phyloP scores from a whole-genome alignment of 2,797 vertebrate genomes.

The Myotis vivesi region DNA sequence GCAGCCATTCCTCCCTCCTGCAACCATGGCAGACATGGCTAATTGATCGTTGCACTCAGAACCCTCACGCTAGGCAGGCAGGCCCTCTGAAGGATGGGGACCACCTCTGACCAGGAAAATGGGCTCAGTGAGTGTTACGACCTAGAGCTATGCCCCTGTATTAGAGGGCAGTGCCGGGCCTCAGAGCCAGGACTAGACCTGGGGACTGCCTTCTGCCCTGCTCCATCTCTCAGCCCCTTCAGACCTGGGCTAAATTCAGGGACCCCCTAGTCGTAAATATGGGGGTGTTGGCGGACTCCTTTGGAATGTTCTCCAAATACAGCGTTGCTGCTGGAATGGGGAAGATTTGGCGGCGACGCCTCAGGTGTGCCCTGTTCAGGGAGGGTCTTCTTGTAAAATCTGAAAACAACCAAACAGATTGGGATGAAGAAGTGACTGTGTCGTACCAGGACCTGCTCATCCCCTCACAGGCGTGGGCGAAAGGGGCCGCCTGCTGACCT shows the following conservation, averaged over 20 bases:
- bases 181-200: not conserved
- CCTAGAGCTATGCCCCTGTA: not conserved
- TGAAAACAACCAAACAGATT: not conserved
- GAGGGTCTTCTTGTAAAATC: not conserved
- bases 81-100: not conserved
- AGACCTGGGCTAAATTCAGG: not conserved
- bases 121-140: rapidly evolving
- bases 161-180: not conserved
- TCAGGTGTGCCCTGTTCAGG: not conserved
- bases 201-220: not conserved
- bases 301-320: not conserved
- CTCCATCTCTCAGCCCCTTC: not conserved
- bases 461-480: not conserved
- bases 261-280: not conserved
- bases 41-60: not conserved
- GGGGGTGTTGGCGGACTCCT: no score
- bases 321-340: rapidly evolving
- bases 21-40: not conserved
- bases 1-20: not conserved
- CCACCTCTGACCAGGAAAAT: not conserved
- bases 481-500: not conserved
- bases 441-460: not conserved
- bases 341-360: not conserved
- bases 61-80: rapidly evolving
- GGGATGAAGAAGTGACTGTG: rapidly evolving